Base-by-base conservation (phyloP, 2,888 invertebrate genomes). In the Urechis unicinctus region DNA sequence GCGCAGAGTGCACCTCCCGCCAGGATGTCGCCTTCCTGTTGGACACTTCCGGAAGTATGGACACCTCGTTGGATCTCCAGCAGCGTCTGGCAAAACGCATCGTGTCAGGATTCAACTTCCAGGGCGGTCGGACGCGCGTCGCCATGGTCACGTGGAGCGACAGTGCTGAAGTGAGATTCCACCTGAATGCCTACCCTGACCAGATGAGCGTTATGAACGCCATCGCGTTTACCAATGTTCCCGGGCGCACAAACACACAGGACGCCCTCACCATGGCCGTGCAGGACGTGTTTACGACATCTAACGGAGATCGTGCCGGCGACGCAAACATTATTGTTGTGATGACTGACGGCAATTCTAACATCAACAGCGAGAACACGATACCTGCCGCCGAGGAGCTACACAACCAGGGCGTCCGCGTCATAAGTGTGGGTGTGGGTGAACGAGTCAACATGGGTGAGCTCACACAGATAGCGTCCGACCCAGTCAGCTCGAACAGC, bases 211-310 rank as follows among this genome's bases (percentile, higher is more conserved):
- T 73, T 4, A 65, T 66, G 55, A 66, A 66, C 50, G 74, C 70
- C 28, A 66, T 74, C 26, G 66, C 68, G 30, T 67, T 72, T 47
- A 59, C 62, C 22, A 70, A 71, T n/a, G n/a, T n/a, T n/a, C n/a
- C n/a, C n/a, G n/a, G n/a, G n/a, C 50, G 36, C 24, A 73, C 74
- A 0, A 71, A 73, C 61, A 72, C 73, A 3, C 72, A 72, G 2
- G 65, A 63, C 5, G 75, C 70, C 3, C 58, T 63, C 3, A 31
- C 47, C 21, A 28, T n/a, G 41, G 31, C 53, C 25, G 25, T 49
- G 3, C 24, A 17, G 6, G 36, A 56, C n/a, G 58, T 63, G 57
- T 63, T 63, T 50, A 59, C 46, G n/a, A 2, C 53, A n/a, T 3
- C n/a, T 3, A 57, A 52, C 26, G 63, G 63, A 5, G 61, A 59